Percentiles rank a stretch among this genome's conserved stretches.
Evolutionary conservation across 2,888 invertebrate species (phyloP).

Genomic region (Eubasilissa splendida): DNA sequence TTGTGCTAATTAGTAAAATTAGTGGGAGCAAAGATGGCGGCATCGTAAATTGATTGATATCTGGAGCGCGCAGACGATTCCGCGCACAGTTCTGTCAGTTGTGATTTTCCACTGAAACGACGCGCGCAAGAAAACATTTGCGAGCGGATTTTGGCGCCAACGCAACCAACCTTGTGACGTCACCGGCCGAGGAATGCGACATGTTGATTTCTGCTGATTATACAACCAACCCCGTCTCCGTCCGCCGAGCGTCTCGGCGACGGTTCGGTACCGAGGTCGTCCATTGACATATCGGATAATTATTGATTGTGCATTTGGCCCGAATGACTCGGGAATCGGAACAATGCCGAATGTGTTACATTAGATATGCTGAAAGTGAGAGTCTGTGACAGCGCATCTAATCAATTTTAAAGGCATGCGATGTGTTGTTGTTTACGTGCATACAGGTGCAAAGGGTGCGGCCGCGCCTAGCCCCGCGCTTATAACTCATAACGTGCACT

Average conservation of each 20-base stretch:
- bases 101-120: neutral
- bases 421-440: too few species aligned
- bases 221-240: slow-evolving; percentile 29
- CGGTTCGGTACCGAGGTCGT: slow-evolving; percentile 10
- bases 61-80: neutral
- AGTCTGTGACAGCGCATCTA: neutral
- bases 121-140: slow-evolving; percentile 35
- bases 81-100: neutral
- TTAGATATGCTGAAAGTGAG: slow-evolving; percentile 1
- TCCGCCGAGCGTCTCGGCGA: neutral
- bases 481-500: too few species aligned
- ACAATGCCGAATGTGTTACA: slow-evolving; percentile 6
- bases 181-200: slow-evolving; percentile 46
- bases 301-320: slow-evolving; percentile 24
- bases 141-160: slow-evolving; percentile 47
- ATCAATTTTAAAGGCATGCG: neutral
- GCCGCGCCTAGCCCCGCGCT: too few species aligned
- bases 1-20: neutral
- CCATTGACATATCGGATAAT: neutral
- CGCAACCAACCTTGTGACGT: slow-evolving; percentile 51
- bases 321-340: slow-evolving; percentile 23
- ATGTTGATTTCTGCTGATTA: slow-evolving; percentile 40
- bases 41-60: slow-evolving; percentile 22
- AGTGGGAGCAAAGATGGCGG: neutral
- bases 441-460: too few species aligned